A percentile compares a stretch with the other conserved stretches of the same genome.
phyloP scores from a whole-genome alignment of 92 coral and sea anemone species.

The Porites lobata region DNA sequence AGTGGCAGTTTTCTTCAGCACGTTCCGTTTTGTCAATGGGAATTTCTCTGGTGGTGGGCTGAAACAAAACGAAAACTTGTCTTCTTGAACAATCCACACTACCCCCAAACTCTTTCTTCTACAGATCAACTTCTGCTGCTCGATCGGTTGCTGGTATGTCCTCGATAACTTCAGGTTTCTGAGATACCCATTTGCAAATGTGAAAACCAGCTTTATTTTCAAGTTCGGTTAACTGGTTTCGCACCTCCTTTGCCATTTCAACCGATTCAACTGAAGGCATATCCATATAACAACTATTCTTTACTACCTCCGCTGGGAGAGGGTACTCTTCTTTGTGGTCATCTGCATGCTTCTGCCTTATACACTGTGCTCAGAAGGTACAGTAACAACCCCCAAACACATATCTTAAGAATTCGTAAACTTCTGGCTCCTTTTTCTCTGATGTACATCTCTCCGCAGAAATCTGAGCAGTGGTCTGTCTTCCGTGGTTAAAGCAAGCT shows the following conservation, averaged over 20 bases:
- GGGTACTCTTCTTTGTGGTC: conserved; percentile 55
- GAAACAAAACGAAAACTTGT: conserved; percentile 60
- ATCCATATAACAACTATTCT: conserved; percentile 71
- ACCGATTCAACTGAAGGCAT: conserved; percentile 68
- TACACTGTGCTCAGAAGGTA: conserved; percentile 49
- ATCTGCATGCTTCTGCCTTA: no score
- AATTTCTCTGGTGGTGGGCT: conserved; percentile 55
- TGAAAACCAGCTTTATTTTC: conserved; percentile 71
- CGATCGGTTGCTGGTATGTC: conserved; percentile 49
- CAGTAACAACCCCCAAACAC: conserved; percentile 63
- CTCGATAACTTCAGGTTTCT: conserved; percentile 45
- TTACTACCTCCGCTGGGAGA: conserved; percentile 58
- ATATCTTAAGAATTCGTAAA: no score
- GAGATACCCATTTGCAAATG: conserved; percentile 70
- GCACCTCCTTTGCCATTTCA: conserved; percentile 7
- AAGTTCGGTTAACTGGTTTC: conserved; percentile 59
- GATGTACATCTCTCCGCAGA: conserved; percentile 45
- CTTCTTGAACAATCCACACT: conserved; percentile 64
- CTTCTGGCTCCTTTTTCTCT: background rate
- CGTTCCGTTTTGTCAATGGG: conserved; percentile 55
- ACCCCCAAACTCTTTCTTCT: conserved; percentile 63
- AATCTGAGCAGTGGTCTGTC: conserved; percentile 63
- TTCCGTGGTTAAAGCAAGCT: conserved; percentile 24
- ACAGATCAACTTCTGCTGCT: conserved; percentile 62
- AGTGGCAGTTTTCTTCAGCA: conserved; percentile 49